Conservation (phyloP, 2,797 vertebrate genomes). For the Psittacula echo region DNA sequence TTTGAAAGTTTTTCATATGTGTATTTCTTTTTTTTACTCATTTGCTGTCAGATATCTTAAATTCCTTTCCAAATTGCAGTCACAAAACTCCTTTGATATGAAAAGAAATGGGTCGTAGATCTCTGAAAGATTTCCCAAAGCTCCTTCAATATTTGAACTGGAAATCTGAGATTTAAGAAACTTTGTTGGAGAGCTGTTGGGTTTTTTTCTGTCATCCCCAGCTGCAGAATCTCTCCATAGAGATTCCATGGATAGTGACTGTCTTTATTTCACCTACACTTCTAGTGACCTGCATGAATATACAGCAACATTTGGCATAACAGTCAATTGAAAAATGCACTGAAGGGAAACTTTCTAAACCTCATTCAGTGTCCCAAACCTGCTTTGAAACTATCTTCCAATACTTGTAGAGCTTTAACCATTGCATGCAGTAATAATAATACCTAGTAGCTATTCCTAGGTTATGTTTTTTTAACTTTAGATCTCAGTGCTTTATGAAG, state of each 20-base stretch:
- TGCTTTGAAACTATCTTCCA: not conserved
- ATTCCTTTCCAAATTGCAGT: not conserved
- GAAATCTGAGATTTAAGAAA: not conserved
- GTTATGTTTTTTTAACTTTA: not conserved
- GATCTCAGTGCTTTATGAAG: not conserved
- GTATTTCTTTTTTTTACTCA: not conserved
- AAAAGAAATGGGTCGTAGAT: not conserved
- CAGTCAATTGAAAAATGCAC: not conserved
- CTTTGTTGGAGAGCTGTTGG: not conserved
- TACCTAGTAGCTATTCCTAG: not conserved
- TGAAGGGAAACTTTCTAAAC: not conserved
- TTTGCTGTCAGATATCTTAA: not conserved
- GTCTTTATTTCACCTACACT: not conserved
- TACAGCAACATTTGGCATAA: not conserved
- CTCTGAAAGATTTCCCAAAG: not conserved
- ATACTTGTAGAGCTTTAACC: not conserved
- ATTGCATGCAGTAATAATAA: not conserved
- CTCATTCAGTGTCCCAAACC: not conserved
- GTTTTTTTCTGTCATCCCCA: not conserved
- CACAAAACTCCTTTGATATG: not conserved
- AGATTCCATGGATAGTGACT: not conserved
- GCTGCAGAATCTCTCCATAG: not conserved
- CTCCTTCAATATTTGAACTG: not conserved
- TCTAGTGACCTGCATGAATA: not conserved
- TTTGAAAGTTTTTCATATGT: not conserved